Evolutionary conservation across 2,797 vertebrate genomes (phyloP), one percentile per base, ranked within the genome.

Genomic region (Pachyuromys duprasi): DNA sequence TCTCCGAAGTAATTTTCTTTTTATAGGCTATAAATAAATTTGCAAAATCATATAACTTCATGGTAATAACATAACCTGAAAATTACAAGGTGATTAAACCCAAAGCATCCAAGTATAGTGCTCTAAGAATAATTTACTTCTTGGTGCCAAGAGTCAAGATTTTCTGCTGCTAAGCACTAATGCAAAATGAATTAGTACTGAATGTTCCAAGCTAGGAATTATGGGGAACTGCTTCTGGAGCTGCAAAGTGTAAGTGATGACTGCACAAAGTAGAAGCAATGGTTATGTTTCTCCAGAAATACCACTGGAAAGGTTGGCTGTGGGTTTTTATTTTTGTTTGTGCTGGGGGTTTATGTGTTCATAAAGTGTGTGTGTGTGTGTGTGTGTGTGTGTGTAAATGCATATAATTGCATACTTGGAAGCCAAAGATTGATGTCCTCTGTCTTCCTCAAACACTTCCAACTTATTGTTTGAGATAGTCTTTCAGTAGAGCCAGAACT

Each of bases 11-110:
- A 88, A 97, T 97, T 78, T 98, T 97, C 91, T 97, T 96, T 98
- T 98, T 92, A 97, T 86, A 95, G 86, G 57, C 84, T 97, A 31
- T 97, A 98, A 98, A 97, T 97, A 97, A 95, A 91, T 95, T 96
- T 95, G 53, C 79, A 96, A 91, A 94, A 91, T 90, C 89, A 2
- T 96, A 96, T 97, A 97, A 96, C 96, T 96, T 97, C 90, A 89
- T 96, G 95, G 96, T 94, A 98, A 97, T 97, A 97, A 97, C 96
- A 97, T 3, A 49, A 97, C 96, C 97, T 84, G 90, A 55, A 97
- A 98, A 98, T 98, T 98, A 97, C 91, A 98, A 97, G 96, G 95
- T 98, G 98, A 98, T 98, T 98, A 98, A 98, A 98, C 89, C 80
- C 96, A 97, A 98, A 97, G 90, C 95, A 97, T 98, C 92, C 91